Conservation (phyloP, 2,888 invertebrate genomes). For the Polylopha cassiicola region DNA sequence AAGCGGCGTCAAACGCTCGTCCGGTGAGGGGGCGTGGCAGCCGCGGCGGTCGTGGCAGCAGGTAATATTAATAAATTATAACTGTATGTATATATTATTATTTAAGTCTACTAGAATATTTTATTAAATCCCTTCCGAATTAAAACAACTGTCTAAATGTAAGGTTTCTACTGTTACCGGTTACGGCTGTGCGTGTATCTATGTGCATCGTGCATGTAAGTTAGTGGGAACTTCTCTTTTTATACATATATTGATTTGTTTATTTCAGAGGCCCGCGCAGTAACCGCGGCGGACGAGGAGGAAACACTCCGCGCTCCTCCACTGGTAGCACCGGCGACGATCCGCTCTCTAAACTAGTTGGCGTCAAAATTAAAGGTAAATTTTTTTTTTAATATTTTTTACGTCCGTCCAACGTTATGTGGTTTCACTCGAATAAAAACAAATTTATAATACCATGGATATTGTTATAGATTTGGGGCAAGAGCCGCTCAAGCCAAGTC, state of each 20-base stretch:
- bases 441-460: slow-evolving; percentile 1
- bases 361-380: slow-evolving; percentile 66
- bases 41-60: slow-evolving; percentile 70
- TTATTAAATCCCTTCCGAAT: too few species aligned
- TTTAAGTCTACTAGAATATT: too few species aligned
- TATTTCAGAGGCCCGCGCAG: slow-evolving; percentile 26
- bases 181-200: not conserved
- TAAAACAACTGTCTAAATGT: too few species aligned
- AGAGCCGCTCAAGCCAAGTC: slow-evolving; percentile 52
- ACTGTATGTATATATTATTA: slow-evolving; percentile 18
- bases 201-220: too few species aligned
- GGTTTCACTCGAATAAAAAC: too few species aligned
- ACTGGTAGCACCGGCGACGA: slow-evolving; percentile 40
- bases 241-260: too few species aligned
- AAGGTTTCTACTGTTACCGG: not conserved
- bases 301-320: slow-evolving; percentile 23
- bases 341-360: slow-evolving; percentile 61
- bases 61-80: slow-evolving; percentile 33
- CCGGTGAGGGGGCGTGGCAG: slow-evolving; percentile 57
- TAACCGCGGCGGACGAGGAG: slow-evolving; percentile 25
- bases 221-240: too few species aligned
- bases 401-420: too few species aligned
- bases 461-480: slow-evolving; percentile 52
- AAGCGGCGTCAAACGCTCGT: slow-evolving; percentile 23
- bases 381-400: too few species aligned